These are phyloP conservation scores for Cottus gobio DNA, from an alignment of 2,113 vertebrate species.

Conservation along the genomic window DNA sequence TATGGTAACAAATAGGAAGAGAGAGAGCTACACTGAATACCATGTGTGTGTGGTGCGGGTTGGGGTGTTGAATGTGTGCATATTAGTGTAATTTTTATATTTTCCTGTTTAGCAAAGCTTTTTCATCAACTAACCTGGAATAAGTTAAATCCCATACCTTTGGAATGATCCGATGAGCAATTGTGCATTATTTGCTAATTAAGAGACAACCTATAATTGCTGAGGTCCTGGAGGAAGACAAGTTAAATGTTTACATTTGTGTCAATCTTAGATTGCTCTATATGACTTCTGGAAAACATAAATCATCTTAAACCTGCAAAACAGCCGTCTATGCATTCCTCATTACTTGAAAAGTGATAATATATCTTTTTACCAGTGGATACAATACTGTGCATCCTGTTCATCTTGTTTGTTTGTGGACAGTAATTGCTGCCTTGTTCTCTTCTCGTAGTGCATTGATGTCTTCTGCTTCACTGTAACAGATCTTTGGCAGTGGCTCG, in stretches of 20 bases:
- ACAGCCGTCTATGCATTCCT: neutral
- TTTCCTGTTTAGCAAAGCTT: conserved; percentile 26
- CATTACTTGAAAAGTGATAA: neutral
- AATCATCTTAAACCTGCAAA: neutral
- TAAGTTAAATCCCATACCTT: conserved; percentile 9
- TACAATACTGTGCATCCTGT: neutral
- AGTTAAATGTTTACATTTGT: conserved; percentile 15
- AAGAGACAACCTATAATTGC: conserved; percentile 11
- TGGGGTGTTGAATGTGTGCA: neutral
- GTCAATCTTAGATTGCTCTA: neutral
- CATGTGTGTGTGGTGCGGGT: neutral
- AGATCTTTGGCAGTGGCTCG: neutral
- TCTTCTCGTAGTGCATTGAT: neutral
- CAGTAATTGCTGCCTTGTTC: neutral
- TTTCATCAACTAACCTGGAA: neutral
- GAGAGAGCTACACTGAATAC: conserved; percentile 15
- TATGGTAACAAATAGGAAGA: conserved; percentile 50
- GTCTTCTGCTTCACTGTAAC: neutral
- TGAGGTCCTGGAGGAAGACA: conserved; percentile 1
- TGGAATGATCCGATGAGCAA: neutral
- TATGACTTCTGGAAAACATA: neutral
- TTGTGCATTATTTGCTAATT: conserved; percentile 21
- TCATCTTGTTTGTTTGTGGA: neutral
- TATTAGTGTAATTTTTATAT: neutral
- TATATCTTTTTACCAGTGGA: neutral